These are phyloP conservation scores for Siderastrea siderea DNA, from an alignment of 92 coral and sea anemone genomes.

Conservation along the genomic window DNA sequence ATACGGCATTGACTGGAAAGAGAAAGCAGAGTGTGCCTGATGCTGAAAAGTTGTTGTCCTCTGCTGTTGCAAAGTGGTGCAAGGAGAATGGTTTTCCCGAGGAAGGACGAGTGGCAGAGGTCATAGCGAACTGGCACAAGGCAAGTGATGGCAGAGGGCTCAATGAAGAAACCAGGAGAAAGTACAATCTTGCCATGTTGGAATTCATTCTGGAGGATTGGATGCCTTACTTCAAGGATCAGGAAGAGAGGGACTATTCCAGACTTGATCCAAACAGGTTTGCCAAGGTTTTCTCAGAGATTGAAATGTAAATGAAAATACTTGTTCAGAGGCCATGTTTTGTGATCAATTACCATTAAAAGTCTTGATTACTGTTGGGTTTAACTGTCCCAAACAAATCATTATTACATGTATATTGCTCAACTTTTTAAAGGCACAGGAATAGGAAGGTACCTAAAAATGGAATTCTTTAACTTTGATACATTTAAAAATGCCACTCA, in stretches of 20 bases:
- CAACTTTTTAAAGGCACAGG: too few species aligned
- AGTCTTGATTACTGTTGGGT: too few species aligned
- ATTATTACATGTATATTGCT: too few species aligned
- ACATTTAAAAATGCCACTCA: too few species aligned
- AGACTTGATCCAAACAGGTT: conserved; percentile 63
- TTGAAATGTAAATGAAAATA: not conserved
- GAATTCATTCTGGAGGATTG: conserved; percentile 58
- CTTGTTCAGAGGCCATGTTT: not conserved
- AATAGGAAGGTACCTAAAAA: too few species aligned
- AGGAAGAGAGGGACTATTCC: conserved; percentile 30
- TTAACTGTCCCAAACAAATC: too few species aligned
- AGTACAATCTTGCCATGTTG: conserved; percentile 53
- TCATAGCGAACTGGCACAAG: conserved; percentile 68
- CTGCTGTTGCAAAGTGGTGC: conserved; percentile 57
- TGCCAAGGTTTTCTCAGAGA: not conserved
- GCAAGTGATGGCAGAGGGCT: conserved; percentile 77
- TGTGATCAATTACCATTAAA: too few species aligned
- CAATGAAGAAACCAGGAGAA: conserved; percentile 49
- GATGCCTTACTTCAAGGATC: conserved; percentile 37
- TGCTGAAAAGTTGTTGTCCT: conserved; percentile 57
- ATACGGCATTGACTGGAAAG: conserved; percentile 75
- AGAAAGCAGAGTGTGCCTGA: conserved; percentile 74
- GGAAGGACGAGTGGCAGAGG: conserved; percentile 36
- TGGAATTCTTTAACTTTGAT: too few species aligned
- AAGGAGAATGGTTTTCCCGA: conserved; percentile 8